phyloP scores from a whole-genome alignment of 2,113 vertebrate species.

The Cervus canadensis region DNA sequence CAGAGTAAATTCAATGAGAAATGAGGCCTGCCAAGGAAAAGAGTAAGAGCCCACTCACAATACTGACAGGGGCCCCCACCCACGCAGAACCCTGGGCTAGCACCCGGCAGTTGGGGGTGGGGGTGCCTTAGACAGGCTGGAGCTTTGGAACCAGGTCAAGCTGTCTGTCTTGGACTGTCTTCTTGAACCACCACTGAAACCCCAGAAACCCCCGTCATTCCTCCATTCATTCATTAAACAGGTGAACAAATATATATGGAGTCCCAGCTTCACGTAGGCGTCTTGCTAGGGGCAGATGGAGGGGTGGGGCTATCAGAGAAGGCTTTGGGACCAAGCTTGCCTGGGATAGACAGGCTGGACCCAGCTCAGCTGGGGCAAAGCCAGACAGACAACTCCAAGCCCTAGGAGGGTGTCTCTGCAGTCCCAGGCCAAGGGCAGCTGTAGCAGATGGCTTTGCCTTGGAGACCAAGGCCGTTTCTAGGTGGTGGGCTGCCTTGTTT shows the following conservation, averaged over 20 bases:
- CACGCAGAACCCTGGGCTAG: not conserved
- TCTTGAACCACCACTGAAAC: not conserved
- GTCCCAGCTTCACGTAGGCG: not conserved
- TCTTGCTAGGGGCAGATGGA: not conserved
- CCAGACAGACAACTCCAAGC: not conserved
- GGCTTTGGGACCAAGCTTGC: not conserved
- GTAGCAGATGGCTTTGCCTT: not conserved
- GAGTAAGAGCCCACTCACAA: not conserved
- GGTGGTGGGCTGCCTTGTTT: slow-evolving; percentile 44
- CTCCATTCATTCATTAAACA: not conserved
- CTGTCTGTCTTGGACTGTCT: not conserved
- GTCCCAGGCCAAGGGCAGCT: not conserved
- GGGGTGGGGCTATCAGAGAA: not conserved
- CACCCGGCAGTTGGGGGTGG: not conserved
- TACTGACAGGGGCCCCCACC: not conserved
- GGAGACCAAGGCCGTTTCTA: slow-evolving; percentile 28
- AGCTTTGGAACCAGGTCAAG: not conserved
- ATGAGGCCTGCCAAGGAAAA: not conserved
- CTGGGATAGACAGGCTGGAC: not conserved
- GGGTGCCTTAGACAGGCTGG: not conserved
- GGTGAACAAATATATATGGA: not conserved
- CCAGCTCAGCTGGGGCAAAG: not conserved
- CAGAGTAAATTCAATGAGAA: not conserved
- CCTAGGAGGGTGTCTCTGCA: not conserved
- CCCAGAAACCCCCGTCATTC: not conserved